phyloP scores from a whole-genome alignment of 2,113 vertebrate genomes.

The Plotosus lineatus region DNA sequence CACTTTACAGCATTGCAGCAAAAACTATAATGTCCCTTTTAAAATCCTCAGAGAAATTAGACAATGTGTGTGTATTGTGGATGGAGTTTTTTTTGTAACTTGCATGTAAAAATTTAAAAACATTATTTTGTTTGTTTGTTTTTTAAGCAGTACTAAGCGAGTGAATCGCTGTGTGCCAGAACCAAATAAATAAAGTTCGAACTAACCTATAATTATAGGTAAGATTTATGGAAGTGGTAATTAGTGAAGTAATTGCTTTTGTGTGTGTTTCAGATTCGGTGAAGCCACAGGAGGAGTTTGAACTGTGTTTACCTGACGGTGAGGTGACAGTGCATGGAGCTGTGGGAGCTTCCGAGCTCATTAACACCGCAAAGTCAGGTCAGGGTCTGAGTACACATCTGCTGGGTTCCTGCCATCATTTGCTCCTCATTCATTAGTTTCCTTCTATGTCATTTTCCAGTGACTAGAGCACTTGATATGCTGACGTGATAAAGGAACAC shows the following conservation, averaged over 20 bases:
- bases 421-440: not conserved
- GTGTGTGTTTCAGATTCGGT: conserved; percentile 74
- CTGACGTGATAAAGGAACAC: not conserved
- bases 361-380: conserved; percentile 99
- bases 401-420: not conserved
- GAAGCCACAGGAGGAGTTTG: conserved; percentile 92
- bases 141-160: no score
- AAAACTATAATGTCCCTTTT: no score
- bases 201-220: not conserved
- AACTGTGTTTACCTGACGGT: conserved; percentile 93
- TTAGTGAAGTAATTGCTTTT: conserved; percentile 10
- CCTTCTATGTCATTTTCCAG: not conserved
- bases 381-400: conserved; percentile 46
- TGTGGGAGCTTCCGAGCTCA: conserved; percentile 92
- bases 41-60: no score
- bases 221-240: not conserved
- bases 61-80: no score
- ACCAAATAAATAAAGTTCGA: no score
- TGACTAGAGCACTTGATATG: not conserved
- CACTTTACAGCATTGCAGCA: no score
- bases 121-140: no score
- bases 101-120: no score
- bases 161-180: no score
- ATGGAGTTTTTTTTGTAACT: no score
- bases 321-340: conserved; percentile 96